Evolutionary conservation across 2,797 vertebrate genomes (phyloP), one percentile per base, ranked within the genome.

Genomic region (Enteromius mattozi): DNA sequence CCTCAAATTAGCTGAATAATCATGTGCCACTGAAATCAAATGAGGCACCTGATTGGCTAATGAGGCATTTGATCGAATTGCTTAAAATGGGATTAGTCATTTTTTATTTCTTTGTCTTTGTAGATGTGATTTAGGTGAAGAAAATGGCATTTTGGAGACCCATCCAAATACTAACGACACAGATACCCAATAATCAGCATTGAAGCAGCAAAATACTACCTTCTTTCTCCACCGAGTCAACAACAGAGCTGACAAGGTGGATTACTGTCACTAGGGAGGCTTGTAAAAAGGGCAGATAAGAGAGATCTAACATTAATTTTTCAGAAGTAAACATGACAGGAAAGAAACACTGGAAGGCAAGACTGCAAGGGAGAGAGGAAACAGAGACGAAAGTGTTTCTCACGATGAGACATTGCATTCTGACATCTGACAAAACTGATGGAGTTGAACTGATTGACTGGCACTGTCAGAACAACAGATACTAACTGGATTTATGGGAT

Each of bases 181-280:
- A 82, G 68, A 86, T 49, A 78, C 17, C 56, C 61, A 74, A 21
- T 49, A 37, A 68, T 66, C 19, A 89, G 86, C 89, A 81, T 91
- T 88, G 87, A 92, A 89, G 89, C 91, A 89, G 94, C 92, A 91
- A 92, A 93, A 90, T 84, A 91, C 92, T 98, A 99, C 98, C 97
- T 99, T 96, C 96, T 94, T 93, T 94, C 95, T 96, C 97, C 96
- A 94, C 97, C 95, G 95, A 95, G 95, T 96, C 96, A 98, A 98
- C 96, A 90, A 94, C 95, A 92, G 95, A 91, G 94, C 94, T 98
- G 97, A 98, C 98, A 97, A 96, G 96, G 96, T 97, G 97, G 95
- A 98, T 96, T 94, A 98, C 97, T 92, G 98, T 99, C 97, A 97
- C 97, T 96, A 97, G 51, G 97, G 97, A 99, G 97, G 97, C 98